A percentile compares a stretch with the other conserved stretches of the same genome.
Evolutionary conservation across 2,113 vertebrate species (phyloP).

Genomic region (Papio anubis): DNA sequence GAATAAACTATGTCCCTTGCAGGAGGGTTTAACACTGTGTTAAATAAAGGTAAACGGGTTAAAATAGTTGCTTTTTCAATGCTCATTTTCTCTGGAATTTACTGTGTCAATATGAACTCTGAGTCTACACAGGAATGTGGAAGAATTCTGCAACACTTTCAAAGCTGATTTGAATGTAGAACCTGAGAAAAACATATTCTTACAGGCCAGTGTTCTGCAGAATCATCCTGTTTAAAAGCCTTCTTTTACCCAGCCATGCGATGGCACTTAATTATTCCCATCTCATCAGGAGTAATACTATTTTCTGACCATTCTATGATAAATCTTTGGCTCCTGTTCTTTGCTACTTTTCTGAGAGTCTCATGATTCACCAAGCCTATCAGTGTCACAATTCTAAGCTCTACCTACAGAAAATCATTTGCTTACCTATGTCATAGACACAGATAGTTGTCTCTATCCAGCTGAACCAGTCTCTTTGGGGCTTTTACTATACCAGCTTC

Average conservation of each 20-base stretch:
- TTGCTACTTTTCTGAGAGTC: neutral
- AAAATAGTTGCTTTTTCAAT: neutral
- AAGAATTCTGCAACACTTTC: neutral
- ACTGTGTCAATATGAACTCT: neutral
- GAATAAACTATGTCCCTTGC: neutral
- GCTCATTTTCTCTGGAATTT: neutral
- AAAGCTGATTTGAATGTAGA: neutral
- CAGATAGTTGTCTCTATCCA: neutral
- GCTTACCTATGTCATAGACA: neutral
- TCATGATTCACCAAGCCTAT: neutral
- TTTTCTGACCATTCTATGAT: neutral
- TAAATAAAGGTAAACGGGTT: neutral
- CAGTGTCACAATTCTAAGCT: neutral
- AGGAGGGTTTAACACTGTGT: neutral
- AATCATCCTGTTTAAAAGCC: neutral
- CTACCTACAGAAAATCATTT: neutral
- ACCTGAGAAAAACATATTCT: neutral
- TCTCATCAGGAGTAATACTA: neutral
- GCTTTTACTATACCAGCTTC: neutral
- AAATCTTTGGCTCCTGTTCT: neutral
- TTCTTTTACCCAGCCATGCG: neutral
- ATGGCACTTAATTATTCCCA: neutral
- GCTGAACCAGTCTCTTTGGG: neutral
- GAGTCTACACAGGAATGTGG: neutral
- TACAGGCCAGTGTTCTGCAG: neutral